Base-by-base conservation (phyloP, 1,140 invertebrate species). In the Ostrea edulis region DNA sequence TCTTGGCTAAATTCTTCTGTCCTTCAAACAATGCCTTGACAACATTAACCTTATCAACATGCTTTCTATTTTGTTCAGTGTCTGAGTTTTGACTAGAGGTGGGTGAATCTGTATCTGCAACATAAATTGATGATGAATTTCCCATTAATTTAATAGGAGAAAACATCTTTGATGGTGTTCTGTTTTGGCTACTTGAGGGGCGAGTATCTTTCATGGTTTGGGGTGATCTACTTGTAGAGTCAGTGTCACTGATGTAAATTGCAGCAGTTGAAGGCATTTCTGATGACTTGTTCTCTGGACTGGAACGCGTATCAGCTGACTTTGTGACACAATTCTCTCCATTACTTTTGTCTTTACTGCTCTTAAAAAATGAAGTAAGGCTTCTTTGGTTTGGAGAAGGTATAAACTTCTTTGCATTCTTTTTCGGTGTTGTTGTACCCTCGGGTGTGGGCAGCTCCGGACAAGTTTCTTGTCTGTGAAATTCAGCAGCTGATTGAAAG, bases 21-120 rank as follows among this genome's bases (percentile, higher is more conserved):
- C 90, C 88, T 83, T 86, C 88, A 88, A 90, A 90, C 8, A 90
- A 82, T 55, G 89, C 84, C 82, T 90, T 90, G 12, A 89, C 85
- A 62, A 51, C 88, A 81, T 35, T 29, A 44, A 84, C 88, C 58
- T 81, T 55, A 62, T 53, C 29, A 22, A 62, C 20, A 83, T 51
- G 84, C 65, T 29, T 53, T 25, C 7, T 35, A 25, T 77, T 86
- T 53, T 25, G 82, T 53, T 11, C n/a, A 8, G 20, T 44, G 14
- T n/a, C 12, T 17, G 35, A 55, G 8, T 12, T 29, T 29, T 88
- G 84, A 52, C 44, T 53, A 22, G 71, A 65, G 9, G 54, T 71
- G 2, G 86, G 86, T 20, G 54, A 84, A 54, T 83, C 54, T 77
- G 25, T 4, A 85, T 87, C 85, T 55, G 14, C 82, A 29, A 87